Percentiles rank a stretch among this genome's conserved stretches.
Evolutionary conservation across 1,140 invertebrate species (phyloP).

Genomic region (Pachyrhynchus sulphureomaculatus): DNA sequence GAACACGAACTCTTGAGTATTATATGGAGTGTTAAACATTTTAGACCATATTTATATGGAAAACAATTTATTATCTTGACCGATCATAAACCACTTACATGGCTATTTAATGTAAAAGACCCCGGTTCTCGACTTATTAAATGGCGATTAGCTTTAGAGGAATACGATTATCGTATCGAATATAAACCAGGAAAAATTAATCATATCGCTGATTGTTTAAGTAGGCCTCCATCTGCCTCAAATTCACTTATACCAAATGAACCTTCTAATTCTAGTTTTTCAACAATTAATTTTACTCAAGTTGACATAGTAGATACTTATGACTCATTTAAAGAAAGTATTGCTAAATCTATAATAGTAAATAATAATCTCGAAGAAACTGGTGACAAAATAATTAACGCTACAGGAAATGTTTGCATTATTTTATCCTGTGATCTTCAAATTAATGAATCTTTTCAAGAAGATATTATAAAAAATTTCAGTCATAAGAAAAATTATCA

Average conservation of each 20-base stretch:
- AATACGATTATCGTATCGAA: conserved; percentile 53
- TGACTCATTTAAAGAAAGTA: too few species aligned
- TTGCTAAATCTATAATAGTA: too few species aligned
- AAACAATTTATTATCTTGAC: conserved; percentile 33
- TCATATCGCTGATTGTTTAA: conserved; percentile 14
- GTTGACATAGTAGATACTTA: neutral
- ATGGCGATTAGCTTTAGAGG: conserved; percentile 50
- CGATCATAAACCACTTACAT: conserved; percentile 32
- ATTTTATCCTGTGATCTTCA: too few species aligned
- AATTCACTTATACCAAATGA: neutral
- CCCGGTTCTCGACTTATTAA: conserved; percentile 49
- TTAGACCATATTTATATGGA: conserved; percentile 37
- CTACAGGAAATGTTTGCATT: too few species aligned
- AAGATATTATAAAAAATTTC: too few species aligned
- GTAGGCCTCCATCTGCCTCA: neutral
- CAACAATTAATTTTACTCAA: neutral
- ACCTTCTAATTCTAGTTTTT: neutral
- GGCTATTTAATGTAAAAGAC: conserved; percentile 51
- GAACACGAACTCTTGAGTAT: conserved; percentile 40
- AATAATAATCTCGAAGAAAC: too few species aligned
- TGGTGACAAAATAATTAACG: too few species aligned
- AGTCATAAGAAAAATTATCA: neutral
- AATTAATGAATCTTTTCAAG: too few species aligned
- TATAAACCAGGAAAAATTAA: conserved; percentile 50
- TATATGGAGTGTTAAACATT: too few species aligned